phyloP scores from a whole-genome alignment of 2,888 invertebrate species.

The Entomobrya proxima region DNA sequence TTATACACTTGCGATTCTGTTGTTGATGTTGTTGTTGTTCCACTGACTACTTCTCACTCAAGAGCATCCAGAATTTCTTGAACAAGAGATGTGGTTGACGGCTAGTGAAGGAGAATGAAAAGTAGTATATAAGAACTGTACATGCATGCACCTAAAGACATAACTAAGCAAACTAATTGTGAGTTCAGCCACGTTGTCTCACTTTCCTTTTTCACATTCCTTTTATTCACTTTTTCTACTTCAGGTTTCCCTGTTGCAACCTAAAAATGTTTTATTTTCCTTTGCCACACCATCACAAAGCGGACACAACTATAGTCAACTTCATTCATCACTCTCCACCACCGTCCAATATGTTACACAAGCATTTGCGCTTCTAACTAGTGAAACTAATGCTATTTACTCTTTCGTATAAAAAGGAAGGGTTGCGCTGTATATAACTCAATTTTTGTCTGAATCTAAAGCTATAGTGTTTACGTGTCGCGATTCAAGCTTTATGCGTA shows the following conservation, averaged over 20 bases:
- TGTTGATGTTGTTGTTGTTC: conserved; percentile 21
- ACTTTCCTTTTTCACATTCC: conserved; percentile 54
- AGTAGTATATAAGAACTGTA: conserved; percentile 1
- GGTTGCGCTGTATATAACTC: no score
- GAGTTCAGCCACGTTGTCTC: conserved; percentile 67
- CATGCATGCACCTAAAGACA: conserved; percentile 41
- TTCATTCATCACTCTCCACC: conserved; percentile 49
- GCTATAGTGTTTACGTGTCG: no score
- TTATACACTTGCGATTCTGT: conserved; percentile 10
- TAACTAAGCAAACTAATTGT: conserved; percentile 49
- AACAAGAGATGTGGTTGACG: background rate
- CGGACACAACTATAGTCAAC: conserved; percentile 28
- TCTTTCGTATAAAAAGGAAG: no score
- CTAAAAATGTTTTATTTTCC: conserved; percentile 38
- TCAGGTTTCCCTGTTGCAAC: background rate
- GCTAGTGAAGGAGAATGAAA: background rate
- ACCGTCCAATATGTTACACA: background rate
- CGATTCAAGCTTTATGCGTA: no score
- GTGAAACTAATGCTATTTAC: no score
- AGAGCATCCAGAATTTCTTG: conserved; percentile 20
- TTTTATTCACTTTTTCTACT: conserved; percentile 40
- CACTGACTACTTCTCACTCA: conserved; percentile 15
- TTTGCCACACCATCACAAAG: background rate
- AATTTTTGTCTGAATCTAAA: no score
- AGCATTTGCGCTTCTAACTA: background rate